Evolutionary conservation across 2,888 invertebrate species (phyloP).

Genomic region (Hermodice carunculata): DNA sequence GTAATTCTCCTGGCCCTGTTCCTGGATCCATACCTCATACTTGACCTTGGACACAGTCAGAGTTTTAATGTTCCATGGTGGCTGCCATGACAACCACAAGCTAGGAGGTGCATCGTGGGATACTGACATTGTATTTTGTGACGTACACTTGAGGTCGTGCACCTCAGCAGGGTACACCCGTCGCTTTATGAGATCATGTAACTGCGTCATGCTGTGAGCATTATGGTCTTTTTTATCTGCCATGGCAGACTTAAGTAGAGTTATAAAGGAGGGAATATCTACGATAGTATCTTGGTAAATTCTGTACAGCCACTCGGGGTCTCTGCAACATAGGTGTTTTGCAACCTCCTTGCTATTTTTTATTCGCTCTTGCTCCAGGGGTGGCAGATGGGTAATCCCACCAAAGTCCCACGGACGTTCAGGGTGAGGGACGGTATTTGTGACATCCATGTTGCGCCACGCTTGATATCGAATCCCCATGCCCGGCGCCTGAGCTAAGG

Average conservation of each 20-base stretch:
- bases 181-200: too few species aligned
- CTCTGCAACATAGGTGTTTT: conserved; percentile 70
- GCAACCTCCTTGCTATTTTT: conserved; percentile 60
- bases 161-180: conserved; percentile 12
- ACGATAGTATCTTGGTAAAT: conserved; percentile 73
- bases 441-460: conserved; percentile 68
- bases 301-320: conserved; percentile 72
- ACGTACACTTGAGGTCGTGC: neutral
- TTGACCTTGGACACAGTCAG: conserved; percentile 33
- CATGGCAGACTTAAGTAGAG: conserved; percentile 41
- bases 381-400: conserved; percentile 68
- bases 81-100: conserved; percentile 46
- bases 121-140: too few species aligned
- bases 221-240: too few species aligned
- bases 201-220: too few species aligned
- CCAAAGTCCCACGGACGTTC: conserved; percentile 67
- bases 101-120: conserved; percentile 24
- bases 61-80: conserved; percentile 54
- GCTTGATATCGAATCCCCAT: conserved; percentile 66
- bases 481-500: conserved; percentile 62
- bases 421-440: conserved; percentile 64
- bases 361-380: conserved; percentile 59
- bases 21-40: conserved; percentile 55
- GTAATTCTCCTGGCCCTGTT: conserved; percentile 30
- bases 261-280: conserved; percentile 51